Evolutionary conservation across 2,113 vertebrate genomes (phyloP).

Genomic region (Athene cunicularia): DNA sequence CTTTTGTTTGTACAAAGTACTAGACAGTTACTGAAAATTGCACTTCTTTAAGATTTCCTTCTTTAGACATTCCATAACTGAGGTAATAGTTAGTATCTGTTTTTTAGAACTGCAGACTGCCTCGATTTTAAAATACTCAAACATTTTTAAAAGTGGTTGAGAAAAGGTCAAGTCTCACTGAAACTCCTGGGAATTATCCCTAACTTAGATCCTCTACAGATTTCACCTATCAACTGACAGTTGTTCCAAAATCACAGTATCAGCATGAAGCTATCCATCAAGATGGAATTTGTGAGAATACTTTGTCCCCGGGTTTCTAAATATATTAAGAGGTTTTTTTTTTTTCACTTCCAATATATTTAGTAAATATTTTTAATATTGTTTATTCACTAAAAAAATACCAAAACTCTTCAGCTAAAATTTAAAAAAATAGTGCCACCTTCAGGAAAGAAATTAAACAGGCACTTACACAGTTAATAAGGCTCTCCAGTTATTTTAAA

Average conservation of each 20-base stretch:
- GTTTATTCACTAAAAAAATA: background rate
- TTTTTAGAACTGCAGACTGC: background rate
- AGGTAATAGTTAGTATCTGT: background rate
- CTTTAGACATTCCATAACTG: background rate
- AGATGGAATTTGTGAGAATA: background rate
- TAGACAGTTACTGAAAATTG: background rate
- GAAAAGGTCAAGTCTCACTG: background rate
- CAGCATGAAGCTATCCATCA: background rate
- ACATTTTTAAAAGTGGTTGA: background rate
- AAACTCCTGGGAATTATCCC: background rate
- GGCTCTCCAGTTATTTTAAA: background rate
- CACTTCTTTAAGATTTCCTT: background rate
- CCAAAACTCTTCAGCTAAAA: background rate
- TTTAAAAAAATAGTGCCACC: slow-evolving; percentile 59
- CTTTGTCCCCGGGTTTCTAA: background rate
- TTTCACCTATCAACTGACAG: background rate
- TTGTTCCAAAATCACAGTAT: background rate
- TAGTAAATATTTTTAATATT: background rate
- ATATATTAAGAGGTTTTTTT: background rate
- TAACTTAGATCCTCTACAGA: background rate
- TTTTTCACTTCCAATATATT: background rate
- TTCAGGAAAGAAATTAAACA: slow-evolving; percentile 28
- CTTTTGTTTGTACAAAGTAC: background rate
- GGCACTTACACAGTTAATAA: background rate
- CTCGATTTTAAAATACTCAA: background rate